Evolutionary conservation across 2,113 vertebrate genomes (phyloP), one percentile per base, ranked within the genome.

Genomic region (Rhizomys pruinosus): DNA sequence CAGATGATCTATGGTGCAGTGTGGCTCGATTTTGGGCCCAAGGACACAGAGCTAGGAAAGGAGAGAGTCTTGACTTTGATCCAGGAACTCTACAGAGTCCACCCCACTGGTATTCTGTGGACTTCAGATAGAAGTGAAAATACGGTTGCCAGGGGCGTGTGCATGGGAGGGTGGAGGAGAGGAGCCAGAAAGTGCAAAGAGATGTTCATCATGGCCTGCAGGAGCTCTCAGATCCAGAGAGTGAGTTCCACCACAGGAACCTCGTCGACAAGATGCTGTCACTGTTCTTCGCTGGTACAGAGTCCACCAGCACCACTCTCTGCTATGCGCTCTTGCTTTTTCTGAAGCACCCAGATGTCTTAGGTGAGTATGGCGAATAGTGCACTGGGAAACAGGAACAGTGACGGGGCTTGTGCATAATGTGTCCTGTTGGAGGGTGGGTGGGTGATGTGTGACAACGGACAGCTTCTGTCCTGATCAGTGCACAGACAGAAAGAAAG

Each of bases 231-330:
- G 78, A 92, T 2, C 91, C 96, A 1, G 37, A 82, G 29, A 95
- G 72, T 4, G 72, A 11, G 34, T 98, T 98, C 81, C 22, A 92
- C 47, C 23, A 0, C 11, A n/a, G 78, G 22, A 96, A 95, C 27
- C 72, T 98, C 6, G 7, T 96, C 44, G 76, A 69, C 22, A 92
- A 78, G 0, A 39, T 92, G 4, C 94, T 97, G 71, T 95, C 73
- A 19, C 64, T 98, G n/a, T 94, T 98, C 81, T 91, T 96, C 1
- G 96, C 96, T 0, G 97, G 97, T 4, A 98, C 95, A 0, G 97
- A 98, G 92, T 97, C 97, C 0, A 95, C 92, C 11, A 92, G 97
- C 90, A 96, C 96, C 27, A 97, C 97, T 0, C 20, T 98, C 7
- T 61, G 87, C 32, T 97, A 57, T 13, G 92, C 29, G 1, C 11